Percentiles rank a stretch among this genome's conserved stretches.
Evolutionary conservation across 2,797 vertebrate species (phyloP).

Genomic region (Streptopelia turtur): DNA sequence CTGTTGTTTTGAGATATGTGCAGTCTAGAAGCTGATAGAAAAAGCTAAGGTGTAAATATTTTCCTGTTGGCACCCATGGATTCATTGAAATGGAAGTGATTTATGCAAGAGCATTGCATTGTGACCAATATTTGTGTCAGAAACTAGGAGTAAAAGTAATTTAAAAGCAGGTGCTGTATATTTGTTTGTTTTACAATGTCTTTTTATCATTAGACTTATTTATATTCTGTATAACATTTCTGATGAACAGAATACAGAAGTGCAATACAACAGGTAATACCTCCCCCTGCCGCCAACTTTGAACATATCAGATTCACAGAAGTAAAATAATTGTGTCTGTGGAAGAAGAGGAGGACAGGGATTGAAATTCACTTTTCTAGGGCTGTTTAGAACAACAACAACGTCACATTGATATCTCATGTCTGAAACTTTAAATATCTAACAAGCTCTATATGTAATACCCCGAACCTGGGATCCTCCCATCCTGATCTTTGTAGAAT

Average conservation of each 20-base stretch:
- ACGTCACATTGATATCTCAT: not conserved
- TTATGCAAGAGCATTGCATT: not conserved
- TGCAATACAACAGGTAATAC: not conserved
- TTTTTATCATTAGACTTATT: slow-evolving; percentile 12
- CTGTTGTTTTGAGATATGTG: not conserved
- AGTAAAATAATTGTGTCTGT: not conserved
- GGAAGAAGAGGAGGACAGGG: not conserved
- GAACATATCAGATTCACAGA: not conserved
- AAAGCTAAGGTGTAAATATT: slow-evolving; percentile 33
- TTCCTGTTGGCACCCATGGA: not conserved
- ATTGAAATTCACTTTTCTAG: not conserved
- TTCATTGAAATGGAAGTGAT: slow-evolving; percentile 39
- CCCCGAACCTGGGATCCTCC: not conserved
- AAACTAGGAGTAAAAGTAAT: not conserved
- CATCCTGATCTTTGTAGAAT: not conserved
- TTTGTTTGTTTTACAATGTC: slow-evolving; percentile 27
- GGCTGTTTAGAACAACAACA: not conserved
- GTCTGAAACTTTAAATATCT: not conserved
- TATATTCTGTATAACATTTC: not conserved
- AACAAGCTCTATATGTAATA: not conserved
- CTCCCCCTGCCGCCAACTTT: fast-evolving
- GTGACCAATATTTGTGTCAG: slow-evolving; percentile 7
- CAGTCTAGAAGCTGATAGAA: not conserved
- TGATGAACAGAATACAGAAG: not conserved
- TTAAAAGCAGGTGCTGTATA: not conserved